Evolutionary conservation across 2,797 vertebrate species (phyloP).

Genomic region (Bucorvus abyssinicus): DNA sequence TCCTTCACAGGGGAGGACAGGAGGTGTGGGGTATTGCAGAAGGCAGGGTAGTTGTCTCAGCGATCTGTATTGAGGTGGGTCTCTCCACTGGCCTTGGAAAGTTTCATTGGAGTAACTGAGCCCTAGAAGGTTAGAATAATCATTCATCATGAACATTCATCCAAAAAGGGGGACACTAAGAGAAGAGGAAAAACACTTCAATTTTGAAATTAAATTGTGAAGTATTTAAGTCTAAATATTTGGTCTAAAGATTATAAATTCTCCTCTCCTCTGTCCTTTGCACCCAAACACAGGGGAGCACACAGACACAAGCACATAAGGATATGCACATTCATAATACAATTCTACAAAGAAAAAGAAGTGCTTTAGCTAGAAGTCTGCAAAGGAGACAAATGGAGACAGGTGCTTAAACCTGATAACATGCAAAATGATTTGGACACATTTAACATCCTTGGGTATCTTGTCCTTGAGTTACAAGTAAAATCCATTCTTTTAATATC

Average conservation of each 20-base stretch:
- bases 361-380: not conserved
- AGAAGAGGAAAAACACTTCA: not conserved
- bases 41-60: not conserved
- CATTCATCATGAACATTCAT: not conserved
- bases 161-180: not conserved
- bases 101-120: not conserved
- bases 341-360: not conserved
- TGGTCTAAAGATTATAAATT: not conserved
- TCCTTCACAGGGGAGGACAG: not conserved
- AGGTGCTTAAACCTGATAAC: not conserved
- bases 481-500: not conserved
- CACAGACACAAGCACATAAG: not conserved
- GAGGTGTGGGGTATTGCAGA: not conserved
- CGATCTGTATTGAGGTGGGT: not conserved
- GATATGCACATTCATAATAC: not conserved
- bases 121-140: not conserved
- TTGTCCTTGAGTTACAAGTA: not conserved
- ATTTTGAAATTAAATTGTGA: not conserved
- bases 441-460: not conserved
- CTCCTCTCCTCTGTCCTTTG: not conserved
- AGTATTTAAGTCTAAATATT: not conserved
- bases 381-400: not conserved
- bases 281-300: not conserved
- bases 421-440: not conserved
- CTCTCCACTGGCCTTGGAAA: not conserved